phyloP scores from a whole-genome alignment of 2,113 vertebrate species.

The Upupa epops region DNA sequence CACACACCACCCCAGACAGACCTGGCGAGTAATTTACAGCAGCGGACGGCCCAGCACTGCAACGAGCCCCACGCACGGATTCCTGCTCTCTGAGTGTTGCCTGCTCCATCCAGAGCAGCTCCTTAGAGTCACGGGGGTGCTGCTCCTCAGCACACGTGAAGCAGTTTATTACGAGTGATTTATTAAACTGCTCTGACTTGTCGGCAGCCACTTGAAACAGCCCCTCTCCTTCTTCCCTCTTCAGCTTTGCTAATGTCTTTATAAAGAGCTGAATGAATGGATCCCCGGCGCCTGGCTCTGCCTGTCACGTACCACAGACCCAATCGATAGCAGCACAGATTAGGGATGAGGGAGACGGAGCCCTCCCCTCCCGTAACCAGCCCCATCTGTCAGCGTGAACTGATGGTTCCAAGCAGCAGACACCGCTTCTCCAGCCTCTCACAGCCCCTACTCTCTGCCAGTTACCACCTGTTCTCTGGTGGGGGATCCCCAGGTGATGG shows the following conservation, averaged over 20 bases:
- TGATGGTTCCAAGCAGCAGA: background rate
- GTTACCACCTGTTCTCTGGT: background rate
- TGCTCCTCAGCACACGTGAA: constrained; percentile 20
- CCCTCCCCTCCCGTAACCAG: background rate
- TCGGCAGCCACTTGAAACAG: constrained; percentile 63
- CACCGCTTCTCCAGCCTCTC: background rate
- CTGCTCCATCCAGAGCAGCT: constrained; percentile 18
- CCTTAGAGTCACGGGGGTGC: constrained; percentile 49
- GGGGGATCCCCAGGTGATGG: background rate
- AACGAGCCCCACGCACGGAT: background rate
- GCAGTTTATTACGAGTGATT: constrained; percentile 63
- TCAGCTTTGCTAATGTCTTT: constrained; percentile 48
- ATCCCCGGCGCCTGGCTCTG: background rate
- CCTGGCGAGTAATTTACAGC: background rate
- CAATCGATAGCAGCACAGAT: background rate
- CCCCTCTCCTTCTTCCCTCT: constrained; percentile 8
- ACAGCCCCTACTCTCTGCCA: background rate
- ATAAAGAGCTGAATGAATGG: constrained; percentile 50
- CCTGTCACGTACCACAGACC: background rate
- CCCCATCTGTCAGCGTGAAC: background rate
- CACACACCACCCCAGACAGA: background rate
- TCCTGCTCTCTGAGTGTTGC: background rate
- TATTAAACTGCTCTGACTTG: constrained; percentile 64
- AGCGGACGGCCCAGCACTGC: background rate
- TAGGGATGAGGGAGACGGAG: background rate